Percentiles rank a stretch among this genome's conserved stretches.
These are phyloP conservation scores for Aviceda cuculoides DNA, from an alignment of 2,797 vertebrate genomes.

Conservation along the genomic window DNA sequence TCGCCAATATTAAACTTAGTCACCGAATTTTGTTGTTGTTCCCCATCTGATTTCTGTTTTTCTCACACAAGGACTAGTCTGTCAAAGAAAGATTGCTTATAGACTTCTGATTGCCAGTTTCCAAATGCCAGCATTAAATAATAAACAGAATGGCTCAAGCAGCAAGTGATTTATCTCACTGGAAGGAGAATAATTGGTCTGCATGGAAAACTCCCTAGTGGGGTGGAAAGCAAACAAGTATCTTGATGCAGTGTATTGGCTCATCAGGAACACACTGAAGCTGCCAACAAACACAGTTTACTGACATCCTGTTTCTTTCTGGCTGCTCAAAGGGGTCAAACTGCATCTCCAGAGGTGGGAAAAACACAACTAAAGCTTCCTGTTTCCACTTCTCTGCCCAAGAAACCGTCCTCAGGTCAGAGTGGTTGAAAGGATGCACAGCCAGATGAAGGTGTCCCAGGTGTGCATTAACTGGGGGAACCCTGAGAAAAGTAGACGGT, in stretches of 20 bases:
- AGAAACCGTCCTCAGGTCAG: background rate
- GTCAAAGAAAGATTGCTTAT: background rate
- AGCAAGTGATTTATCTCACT: background rate
- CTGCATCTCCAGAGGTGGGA: background rate
- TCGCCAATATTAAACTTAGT: background rate
- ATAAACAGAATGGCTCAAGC: background rate
- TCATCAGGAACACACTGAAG: background rate
- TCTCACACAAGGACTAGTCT: background rate
- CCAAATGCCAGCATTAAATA: background rate
- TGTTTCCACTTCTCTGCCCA: background rate
- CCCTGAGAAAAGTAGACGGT: background rate
- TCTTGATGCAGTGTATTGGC: background rate
- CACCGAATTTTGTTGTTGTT: background rate
- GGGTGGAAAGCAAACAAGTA: background rate
- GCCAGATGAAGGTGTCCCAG: background rate
- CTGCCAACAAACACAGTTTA: background rate
- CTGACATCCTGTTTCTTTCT: background rate
- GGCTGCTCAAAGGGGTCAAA: background rate
- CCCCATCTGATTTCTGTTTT: background rate
- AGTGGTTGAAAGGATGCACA: background rate
- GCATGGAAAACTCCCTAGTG: background rate
- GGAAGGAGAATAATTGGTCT: background rate
- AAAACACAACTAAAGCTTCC: background rate
- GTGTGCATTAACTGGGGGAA: background rate
- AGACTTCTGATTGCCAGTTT: background rate